Base-by-base conservation (phyloP, 2,888 invertebrate genomes). In the Ectropis crepuscularia region DNA sequence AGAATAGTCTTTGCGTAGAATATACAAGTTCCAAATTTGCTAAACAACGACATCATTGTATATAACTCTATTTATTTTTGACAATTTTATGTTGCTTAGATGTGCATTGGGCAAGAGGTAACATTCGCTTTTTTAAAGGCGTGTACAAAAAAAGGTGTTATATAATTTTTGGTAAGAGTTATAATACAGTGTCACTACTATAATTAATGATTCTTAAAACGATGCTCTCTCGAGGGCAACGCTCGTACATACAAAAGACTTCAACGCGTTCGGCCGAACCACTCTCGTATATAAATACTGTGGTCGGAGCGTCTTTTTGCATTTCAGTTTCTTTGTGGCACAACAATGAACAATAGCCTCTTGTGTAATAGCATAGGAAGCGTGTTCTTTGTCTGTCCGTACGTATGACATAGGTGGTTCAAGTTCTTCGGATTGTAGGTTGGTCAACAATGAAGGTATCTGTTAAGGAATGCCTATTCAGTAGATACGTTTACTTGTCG, bases 311-410 rank as follows among this genome's bases (percentile, higher is more conserved):
- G 41, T 48, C 49, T 57, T 50, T 57, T 49, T 57, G 49, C 57
- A 50, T 57, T 48, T 41, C 42, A 8, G 53, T 43, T 36, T 36
- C 36, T 43, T 42, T 57, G 42, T 48, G 48, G 8, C 6, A 11
- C 38, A 57, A 57, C 57, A 57, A 57, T 57, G 49, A 49, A 57
- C 57, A 57, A 57, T 57, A 41, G 42, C 42, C 37, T 39, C 57
- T 57, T 57, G 57, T 49, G 57, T 57, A 57, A 57, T 39, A 12
- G 42, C 57, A 49, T 43, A 57, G 57, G 57, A 57, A 57, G 57
- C 36, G 42, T 36, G 46, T 48, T 57, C 57, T 57, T 57, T 57
- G 57, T 57, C 48, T 28, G 45, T 46, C 53, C 28, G 43, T 43
- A 36, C 11, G 36, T 57, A 57, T 57, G 36, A 49, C 37, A 57